Base-by-base conservation (phyloP, 2,888 invertebrate species). In the Parochlus steinenii region DNA sequence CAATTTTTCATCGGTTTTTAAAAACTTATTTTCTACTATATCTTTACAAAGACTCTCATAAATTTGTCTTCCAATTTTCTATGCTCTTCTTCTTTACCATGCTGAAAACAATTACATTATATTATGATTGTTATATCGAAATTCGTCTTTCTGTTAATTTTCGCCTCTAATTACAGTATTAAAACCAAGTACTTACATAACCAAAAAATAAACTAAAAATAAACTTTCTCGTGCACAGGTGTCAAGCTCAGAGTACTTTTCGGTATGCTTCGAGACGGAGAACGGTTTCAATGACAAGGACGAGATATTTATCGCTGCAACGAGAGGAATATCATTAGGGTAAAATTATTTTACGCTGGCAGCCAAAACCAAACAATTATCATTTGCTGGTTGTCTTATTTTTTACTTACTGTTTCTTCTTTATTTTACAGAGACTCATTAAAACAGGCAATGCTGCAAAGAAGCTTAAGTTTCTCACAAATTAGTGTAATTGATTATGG, bases 211-310 rank as follows among this genome's bases (percentile, higher is more conserved):
- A n/a, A n/a, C n/a, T n/a, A n/a, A n/a, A n/a, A n/a, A n/a, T n/a
- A n/a, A n/a, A n/a, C n/a, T 70, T 41, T 65, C 66, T 39, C 59
- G 68, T 46, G 69, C 69, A 24, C 58, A 74, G 74, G 71, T 73
- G 50, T 71, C 74, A 35, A 76, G 74, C 54, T 74, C 74, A 46
- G 76, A 77, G 49, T 77, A 70, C 52, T 75, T 76, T 56, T 73
- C 73, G 46, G 73, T 77, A 41, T 69, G 67, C 52, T 76, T 76
- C 55, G 74, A 74, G 49, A 61, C 68, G n/a, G 58, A 62, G 29
- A 48, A 50, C 38, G 65, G 59, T 49, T 39, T 56, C 52, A 51
- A 56, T 54, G 46, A 58, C 58, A 54, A 69, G 56, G 63, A 64
- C 23, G 69, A 70, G 43, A 71, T 76, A 54, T 72, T 75, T 51